These are phyloP conservation scores for Tyrophagus putrescentiae DNA, from an alignment of 1,140 invertebrate species.

Conservation along the genomic window DNA sequence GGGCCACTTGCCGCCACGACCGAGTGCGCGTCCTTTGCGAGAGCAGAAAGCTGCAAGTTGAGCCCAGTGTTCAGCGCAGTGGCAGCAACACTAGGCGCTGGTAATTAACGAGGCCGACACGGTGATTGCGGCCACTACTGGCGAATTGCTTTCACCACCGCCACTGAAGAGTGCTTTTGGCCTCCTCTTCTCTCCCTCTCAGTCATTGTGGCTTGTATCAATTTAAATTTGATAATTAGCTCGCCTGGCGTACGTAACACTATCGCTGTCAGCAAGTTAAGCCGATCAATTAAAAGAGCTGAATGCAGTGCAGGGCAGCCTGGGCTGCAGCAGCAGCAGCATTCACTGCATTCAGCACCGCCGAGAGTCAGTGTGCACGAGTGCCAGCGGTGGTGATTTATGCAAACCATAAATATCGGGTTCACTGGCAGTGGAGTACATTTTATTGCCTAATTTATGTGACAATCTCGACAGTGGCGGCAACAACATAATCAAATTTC, in stretches of 20 bases:
- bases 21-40: background rate
- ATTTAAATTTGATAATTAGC: slow-evolving; percentile 13
- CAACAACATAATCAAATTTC: slow-evolving; percentile 8
- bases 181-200: too few relatives aligned
- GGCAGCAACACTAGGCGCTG: too few relatives aligned
- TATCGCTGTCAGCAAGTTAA: slow-evolving; percentile 6
- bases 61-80: background rate
- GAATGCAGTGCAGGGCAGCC: background rate
- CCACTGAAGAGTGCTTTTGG: too few relatives aligned
- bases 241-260: background rate
- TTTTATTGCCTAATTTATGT: slow-evolving; percentile 16
- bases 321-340: background rate
- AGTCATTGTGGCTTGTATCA: background rate
- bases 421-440: slow-evolving; percentile 1
- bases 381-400: slow-evolving; percentile 9
- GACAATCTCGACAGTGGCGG: background rate
- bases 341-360: background rate
- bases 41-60: too few relatives aligned
- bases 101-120: too few relatives aligned
- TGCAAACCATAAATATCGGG: slow-evolving; percentile 14
- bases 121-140: too few relatives aligned
- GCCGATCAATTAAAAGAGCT: slow-evolving; percentile 5
- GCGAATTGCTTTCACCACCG: too few relatives aligned
- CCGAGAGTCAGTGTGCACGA: background rate
- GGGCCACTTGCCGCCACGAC: background rate